Base-by-base conservation (phyloP, 2,797 vertebrate species). In the Acanthornis magna region DNA sequence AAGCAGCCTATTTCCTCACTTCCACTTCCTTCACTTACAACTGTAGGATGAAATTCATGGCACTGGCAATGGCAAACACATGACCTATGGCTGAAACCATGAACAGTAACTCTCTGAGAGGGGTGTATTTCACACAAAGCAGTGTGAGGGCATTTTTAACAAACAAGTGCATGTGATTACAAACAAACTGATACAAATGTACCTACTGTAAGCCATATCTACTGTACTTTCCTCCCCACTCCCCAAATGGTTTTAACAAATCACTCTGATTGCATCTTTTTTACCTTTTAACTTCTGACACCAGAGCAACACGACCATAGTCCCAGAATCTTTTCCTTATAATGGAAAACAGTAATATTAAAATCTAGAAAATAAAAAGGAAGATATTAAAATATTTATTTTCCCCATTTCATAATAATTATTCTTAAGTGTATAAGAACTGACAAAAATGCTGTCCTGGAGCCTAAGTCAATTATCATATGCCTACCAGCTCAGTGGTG, bases 311-410 rank as follows among this genome's bases (percentile, higher is more conserved):
- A 45, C 99, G 98, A 42, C 99, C 99, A 1, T 99, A 99, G 97
- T 99, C 99, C 99, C 99, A 99, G 94, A 99, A 98, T 85, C 96
- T 98, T 95, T 97, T 99, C 96, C 99, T 98, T 97, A 99, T 99
- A 85, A 98, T 7, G 15, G 98, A 97, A 97, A 99, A 99, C 47
- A 98, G 32, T 23, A 97, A 42, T 85, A 99, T 97, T 97, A 99
- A 97, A 83, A 98, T 27, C 99, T 98, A 75, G 53, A 89, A 96
- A 92, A 91, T 4, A 91, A 62, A 94, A 93, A 34, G 7, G 43
- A 42, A 87, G 3, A 47, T 34, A 14, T 80, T 36, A 19, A 14
- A 85, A 11, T 53, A 48, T 9, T 57, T 40, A 4, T 53, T 88
- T 87, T 70, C 45, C 57, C 13, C 15, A 38, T 25, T 91, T 87